Percentiles rank a stretch among this genome's conserved stretches.
phyloP scores from a whole-genome alignment of 2,888 invertebrate species.

The Criorhina ranunculi region DNA sequence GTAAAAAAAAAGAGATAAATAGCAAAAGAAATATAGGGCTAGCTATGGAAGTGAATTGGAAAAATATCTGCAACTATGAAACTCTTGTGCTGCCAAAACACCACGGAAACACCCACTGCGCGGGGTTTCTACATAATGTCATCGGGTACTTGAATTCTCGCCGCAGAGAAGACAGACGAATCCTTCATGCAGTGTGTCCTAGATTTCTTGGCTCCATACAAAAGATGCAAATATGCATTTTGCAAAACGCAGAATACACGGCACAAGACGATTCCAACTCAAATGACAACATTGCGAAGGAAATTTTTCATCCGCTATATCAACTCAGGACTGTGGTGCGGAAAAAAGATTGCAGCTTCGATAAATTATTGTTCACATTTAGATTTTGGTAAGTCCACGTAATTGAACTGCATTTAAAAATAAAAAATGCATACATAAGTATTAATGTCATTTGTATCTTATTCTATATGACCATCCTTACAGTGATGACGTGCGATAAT shows the following conservation, averaged over 20 bases:
- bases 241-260: constrained; percentile 39
- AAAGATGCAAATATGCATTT: constrained; percentile 45
- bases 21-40: constrained; percentile 50
- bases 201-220: constrained; percentile 66
- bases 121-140: constrained; percentile 56
- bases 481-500: too few species aligned
- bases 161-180: constrained; percentile 45
- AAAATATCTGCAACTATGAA: constrained; percentile 72
- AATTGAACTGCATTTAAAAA: constrained; percentile 6
- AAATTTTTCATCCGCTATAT: constrained; percentile 8
- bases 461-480: too few species aligned
- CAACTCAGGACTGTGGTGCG: constrained; percentile 9
- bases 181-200: constrained; percentile 47
- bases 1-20: constrained; percentile 38
- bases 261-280: constrained; percentile 23
- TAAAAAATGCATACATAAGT: not conserved
- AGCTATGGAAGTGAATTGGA: constrained; percentile 66
- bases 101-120: constrained; percentile 73
- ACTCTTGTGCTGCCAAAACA: constrained; percentile 67
- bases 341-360: not conserved
- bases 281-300: constrained; percentile 26
- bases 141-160: constrained; percentile 62
- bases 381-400: not conserved
- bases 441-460: too few species aligned
- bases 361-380: not conserved